Evolutionary conservation across 2,888 invertebrate genomes (phyloP).

Genomic region (Eupithecia subumbrata): DNA sequence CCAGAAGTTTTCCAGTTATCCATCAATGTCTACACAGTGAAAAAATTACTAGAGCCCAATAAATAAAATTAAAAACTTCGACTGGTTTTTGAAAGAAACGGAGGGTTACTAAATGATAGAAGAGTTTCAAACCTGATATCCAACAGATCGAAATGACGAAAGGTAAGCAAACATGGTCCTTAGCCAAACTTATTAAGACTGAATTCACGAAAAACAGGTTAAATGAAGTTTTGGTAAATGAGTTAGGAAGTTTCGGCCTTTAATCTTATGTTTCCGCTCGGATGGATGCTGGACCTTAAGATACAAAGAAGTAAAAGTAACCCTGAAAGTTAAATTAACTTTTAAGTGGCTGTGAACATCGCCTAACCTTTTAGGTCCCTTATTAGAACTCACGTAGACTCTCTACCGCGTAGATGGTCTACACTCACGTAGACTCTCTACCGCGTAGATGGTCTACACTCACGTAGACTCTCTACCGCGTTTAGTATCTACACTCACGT

Average conservation of each 20-base stretch:
- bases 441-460: too few species aligned
- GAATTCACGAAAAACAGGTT: not conserved
- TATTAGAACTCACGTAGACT: constrained; percentile 17
- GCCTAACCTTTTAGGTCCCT: not conserved
- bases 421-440: constrained; percentile 13
- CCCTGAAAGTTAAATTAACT: constrained; percentile 7
- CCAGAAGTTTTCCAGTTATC: not conserved
- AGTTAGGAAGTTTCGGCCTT: not conserved
- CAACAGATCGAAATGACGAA: not conserved
- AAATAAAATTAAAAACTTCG: not conserved
- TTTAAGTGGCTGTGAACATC: constrained; percentile 1
- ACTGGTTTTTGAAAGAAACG: not conserved
- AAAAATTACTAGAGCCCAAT: not conserved
- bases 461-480: too few species aligned
- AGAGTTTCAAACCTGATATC: not conserved
- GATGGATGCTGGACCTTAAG: constrained; percentile 1
- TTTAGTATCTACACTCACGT: too few species aligned
- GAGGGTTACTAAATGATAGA: not conserved
- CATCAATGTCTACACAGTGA: not conserved
- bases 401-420: constrained; percentile 28
- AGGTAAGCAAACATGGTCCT: not conserved
- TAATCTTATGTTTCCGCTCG: constrained; percentile 2
- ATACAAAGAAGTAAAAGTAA: not conserved
- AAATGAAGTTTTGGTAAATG: not conserved
- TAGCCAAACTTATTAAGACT: not conserved